Conservation (phyloP, 1,140 invertebrate species). For the Dolichoris vasculosae region DNA sequence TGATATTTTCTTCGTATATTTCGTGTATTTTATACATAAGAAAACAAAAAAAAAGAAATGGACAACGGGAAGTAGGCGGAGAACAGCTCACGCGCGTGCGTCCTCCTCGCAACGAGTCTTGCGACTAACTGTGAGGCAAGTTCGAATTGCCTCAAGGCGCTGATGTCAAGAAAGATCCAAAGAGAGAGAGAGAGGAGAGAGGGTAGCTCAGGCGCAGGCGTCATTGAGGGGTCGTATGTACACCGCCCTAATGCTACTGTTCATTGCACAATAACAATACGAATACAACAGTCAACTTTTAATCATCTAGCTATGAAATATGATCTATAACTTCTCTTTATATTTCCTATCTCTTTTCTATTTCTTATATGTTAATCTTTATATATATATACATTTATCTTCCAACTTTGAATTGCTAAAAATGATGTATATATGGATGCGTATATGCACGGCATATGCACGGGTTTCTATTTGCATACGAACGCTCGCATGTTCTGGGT, state of each 20-base stretch:
- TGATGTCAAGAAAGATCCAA: conserved; percentile 33
- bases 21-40: not conserved
- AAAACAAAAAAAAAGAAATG: not conserved
- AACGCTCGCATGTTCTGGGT: no score
- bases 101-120: conserved; percentile 46
- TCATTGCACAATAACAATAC: conserved; percentile 50
- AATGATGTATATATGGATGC: no score
- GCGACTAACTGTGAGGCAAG: conserved; percentile 37
- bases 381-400: no score
- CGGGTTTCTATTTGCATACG: no score
- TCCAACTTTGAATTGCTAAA: no score
- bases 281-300: conserved; percentile 65
- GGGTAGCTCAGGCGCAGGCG: conserved; percentile 64
- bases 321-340: no score
- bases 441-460: no score
- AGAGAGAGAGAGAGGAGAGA: conserved; percentile 39
- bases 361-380: no score
- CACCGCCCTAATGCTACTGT: conserved; percentile 54
- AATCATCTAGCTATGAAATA: conserved; percentile 63
- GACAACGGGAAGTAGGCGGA: not conserved
- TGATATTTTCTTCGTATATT: not conserved
- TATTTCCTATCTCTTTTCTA: no score
- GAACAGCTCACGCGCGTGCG: conserved; percentile 10
- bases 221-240: conserved; percentile 49
- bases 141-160: conserved; percentile 40